A percentile compares a stretch with the other conserved stretches of the same genome.
phyloP scores from a whole-genome alignment of 2,797 vertebrate genomes.

The Chanos chanos region DNA sequence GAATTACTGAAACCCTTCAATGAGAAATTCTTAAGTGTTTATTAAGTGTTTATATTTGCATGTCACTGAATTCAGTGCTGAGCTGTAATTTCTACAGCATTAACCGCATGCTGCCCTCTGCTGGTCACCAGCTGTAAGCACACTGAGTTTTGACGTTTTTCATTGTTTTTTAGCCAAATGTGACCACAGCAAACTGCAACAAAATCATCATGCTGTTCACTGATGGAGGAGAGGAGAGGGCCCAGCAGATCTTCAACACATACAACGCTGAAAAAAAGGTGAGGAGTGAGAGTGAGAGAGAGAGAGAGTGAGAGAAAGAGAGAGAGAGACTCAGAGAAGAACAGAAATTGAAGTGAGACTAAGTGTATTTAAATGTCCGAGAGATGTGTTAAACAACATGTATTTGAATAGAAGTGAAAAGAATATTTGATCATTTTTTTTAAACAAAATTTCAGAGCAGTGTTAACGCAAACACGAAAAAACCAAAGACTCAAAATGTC shows the following conservation, averaged over 20 bases:
- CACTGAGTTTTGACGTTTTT: slow-evolving; percentile 34
- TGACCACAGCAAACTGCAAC: slow-evolving; percentile 96
- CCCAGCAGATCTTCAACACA: slow-evolving; percentile 87
- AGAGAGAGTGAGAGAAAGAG: no score
- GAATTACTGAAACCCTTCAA: no score
- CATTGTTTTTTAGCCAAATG: slow-evolving; percentile 72
- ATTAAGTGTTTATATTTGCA: slow-evolving; percentile 10
- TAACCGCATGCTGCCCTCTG: slow-evolving; percentile 63
- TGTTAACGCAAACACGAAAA: no score
- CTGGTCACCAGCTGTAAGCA: slow-evolving; percentile 49
- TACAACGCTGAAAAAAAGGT: slow-evolving; percentile 93
- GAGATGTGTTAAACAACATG: no score
- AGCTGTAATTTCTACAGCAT: background rate
- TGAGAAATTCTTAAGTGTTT: no score
- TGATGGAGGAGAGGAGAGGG: slow-evolving; percentile 95
- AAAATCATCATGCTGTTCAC: slow-evolving; percentile 99
- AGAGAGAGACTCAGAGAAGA: no score
- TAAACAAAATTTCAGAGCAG: no score
- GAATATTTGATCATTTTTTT: no score
- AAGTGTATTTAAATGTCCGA: no score
- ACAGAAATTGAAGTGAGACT: no score
- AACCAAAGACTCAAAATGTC: no score
- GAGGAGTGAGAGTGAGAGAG: slow-evolving; percentile 40
- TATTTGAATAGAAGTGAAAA: no score
- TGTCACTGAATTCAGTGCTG: background rate